These are phyloP conservation scores for Harpegnathos saltator DNA, from an alignment of 1,140 invertebrate species.

Conservation along the genomic window DNA sequence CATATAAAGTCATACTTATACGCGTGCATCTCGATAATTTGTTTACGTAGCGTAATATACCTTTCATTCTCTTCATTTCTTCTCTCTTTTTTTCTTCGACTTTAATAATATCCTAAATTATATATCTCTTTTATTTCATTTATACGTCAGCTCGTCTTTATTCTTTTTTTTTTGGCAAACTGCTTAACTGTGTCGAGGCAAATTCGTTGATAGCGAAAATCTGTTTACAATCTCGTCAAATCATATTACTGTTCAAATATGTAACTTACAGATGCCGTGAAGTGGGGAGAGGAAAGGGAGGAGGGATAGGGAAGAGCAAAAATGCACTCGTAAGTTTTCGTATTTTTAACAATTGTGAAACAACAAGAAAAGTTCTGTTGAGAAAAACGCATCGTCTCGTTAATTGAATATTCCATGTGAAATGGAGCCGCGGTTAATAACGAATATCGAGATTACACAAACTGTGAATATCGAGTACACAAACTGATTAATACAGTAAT, in stretches of 20 bases:
- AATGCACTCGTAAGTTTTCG: conserved; percentile 10
- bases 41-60: conserved; percentile 68
- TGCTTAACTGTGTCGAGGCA: conserved; percentile 72
- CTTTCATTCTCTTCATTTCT: conserved; percentile 37
- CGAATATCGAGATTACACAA: too few species aligned
- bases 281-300: not conserved
- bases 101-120: conserved; percentile 72
- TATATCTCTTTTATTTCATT: conserved; percentile 66
- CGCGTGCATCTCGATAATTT: conserved; percentile 60
- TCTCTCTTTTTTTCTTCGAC: conserved; percentile 34
- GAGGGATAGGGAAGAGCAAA: too few species aligned
- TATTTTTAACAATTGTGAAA: too few species aligned
- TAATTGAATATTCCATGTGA: too few species aligned
- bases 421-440: too few species aligned
- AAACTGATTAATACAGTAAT: too few species aligned
- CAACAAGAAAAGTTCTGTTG: too few species aligned
- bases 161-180: conserved; percentile 67
- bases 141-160: conserved; percentile 64
- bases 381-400: too few species aligned
- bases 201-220: conserved; percentile 77
- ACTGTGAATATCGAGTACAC: too few species aligned
- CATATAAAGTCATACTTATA: conserved; percentile 55
- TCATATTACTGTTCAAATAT: conserved; percentile 5
- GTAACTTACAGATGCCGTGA: conserved; percentile 10
- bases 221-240: conserved; percentile 73